Conservation (phyloP, 2,797 vertebrate genomes). For the Sus cebifrons region DNA sequence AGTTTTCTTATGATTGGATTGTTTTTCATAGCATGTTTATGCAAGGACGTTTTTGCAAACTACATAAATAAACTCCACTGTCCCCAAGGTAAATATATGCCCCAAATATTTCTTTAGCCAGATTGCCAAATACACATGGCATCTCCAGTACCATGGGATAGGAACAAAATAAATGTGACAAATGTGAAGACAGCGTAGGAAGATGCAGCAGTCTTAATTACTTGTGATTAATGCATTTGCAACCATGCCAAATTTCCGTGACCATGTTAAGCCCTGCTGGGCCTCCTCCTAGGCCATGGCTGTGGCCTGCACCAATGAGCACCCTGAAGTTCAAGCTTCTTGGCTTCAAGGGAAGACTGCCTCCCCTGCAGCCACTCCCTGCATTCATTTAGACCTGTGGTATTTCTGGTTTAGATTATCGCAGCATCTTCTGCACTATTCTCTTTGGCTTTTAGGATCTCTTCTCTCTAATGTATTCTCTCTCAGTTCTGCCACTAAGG, state of each 20-base stretch:
- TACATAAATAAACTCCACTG: neutral
- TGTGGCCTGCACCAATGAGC: accelerated
- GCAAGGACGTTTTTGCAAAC: neutral
- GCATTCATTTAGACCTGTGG: neutral
- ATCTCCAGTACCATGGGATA: neutral
- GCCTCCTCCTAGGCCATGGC: neutral
- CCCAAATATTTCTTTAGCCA: neutral
- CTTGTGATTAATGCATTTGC: neutral
- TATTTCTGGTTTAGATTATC: neutral
- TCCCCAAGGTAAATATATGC: neutral
- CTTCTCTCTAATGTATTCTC: neutral
- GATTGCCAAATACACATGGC: neutral
- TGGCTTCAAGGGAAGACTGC: neutral
- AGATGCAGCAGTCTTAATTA: neutral
- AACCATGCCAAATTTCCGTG: neutral
- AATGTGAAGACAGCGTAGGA: neutral
- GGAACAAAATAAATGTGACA: neutral
- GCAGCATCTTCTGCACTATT: neutral
- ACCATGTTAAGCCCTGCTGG: too few species aligned
- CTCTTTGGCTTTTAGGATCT: neutral
- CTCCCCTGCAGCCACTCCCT: neutral
- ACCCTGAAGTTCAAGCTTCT: neutral
- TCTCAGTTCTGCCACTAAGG: neutral
- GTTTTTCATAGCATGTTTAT: neutral
- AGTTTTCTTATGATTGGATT: neutral